Base-by-base conservation (phyloP, 2,888 invertebrate species). In the Phymatocera aterrima region DNA sequence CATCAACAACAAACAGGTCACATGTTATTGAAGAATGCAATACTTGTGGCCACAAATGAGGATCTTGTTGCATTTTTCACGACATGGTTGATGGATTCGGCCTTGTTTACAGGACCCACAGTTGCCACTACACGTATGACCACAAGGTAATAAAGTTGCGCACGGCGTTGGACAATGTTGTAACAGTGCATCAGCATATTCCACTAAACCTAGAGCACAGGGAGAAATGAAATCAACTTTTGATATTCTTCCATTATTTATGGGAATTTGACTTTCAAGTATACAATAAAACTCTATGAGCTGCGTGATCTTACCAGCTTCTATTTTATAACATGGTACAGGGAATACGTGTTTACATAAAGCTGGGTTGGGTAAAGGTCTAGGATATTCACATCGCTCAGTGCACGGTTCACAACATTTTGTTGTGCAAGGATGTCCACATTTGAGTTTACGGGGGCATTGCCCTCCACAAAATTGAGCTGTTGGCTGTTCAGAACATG, bases 21-120 rank as follows among this genome's bases (percentile, higher is more conserved):
- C 18, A 24, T 34, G 10, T 34, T 37, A 64, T 37, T 18, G 5
- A 8, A 37, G 12, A n/a, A 37, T 18, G 6, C 37, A 18, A 89
- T 85, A 93, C 92, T 91, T 88, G 85, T 95, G 95, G 40, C 94
- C 93, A 87, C 95, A 95, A 64, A 95, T 92, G 80, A 94, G 91
- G 12, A 86, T 83, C 70, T 91, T 91, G 4, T 91, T 91, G 88
- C 95, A 95, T 21, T 89, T 88, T 82, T 92, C 91, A 43, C 83
- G 81, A 88, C 95, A 95, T 28, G 92, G 89, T 79, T 83, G 85
- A 87, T 95, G 95, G 77, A 95, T 87, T 8, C 94, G 91, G 51
- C 94, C 94, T 85, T 93, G 93, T 51, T 83, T 87, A 88, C 95
- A 95, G 65, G 87, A 81, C 1, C 92, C 91, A 88, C 94, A 94